Evolutionary conservation across 2,113 vertebrate genomes (phyloP), one percentile per base, ranked within the genome.

Genomic region (Nestor notabilis): DNA sequence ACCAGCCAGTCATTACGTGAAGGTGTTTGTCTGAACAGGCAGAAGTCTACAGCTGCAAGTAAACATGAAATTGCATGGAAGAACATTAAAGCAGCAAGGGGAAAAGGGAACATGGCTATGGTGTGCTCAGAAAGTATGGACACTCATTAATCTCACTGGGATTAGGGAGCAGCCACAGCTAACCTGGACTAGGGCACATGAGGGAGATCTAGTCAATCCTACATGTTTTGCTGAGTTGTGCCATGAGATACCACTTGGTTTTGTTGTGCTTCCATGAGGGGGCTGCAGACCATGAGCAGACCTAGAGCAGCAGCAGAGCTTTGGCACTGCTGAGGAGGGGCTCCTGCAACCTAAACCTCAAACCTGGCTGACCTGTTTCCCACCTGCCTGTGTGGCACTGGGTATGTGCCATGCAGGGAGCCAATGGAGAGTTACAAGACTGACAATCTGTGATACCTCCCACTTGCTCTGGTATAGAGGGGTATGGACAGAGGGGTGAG

Each of bases 261-360:
- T 71, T 63, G 33, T 65, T 24, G 17, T 4, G 5, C 23, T 61
- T 19, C 37, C 10, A 5, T 39, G n/a, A 35, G 76, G 25, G 16
- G 27, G 33, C 16, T 47, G 61, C n/a, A 41, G 27, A 60, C 11
- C 14, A 5, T 0, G 3, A 49, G 13, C 3, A 35, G 78, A 29
- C 6, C 14, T 25, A 8, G 47, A 31, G 41, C 3, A 0, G 41
- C 46, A 74, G 47, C 33, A n/a, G 47, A 39, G 49, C 37, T 9
- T 11, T 39, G 33, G 53, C 28, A 5, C 10, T 0, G 58, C 41
- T 23, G 65, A 27, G 0, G 0, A 50, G 13, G 10, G 37, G 71
- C 46, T 43, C 63, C 49, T 63, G 58, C 31, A 60, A 8, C 17
- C 35, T 1, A 0, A 55, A 61, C 35, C 60, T 35, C 60, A 61